A percentile compares a stretch with the other conserved stretches of the same genome.
Conservation (phyloP, 2,888 invertebrate genomes). For the Tromatobia lineatoria region DNA sequence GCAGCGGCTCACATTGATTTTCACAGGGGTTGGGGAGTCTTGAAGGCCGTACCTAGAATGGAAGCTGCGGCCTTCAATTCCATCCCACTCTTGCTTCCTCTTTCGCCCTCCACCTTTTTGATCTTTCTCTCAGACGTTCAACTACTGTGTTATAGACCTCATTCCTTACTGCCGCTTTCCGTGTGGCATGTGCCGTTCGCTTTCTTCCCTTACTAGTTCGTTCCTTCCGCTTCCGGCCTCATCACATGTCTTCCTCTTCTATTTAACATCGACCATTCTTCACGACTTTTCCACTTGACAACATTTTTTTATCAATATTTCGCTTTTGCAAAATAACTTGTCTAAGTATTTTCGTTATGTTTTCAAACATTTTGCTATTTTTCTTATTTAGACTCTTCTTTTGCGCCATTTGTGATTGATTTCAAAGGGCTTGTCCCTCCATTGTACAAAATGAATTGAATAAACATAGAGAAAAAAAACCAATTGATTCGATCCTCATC, state of each 20-base stretch:
- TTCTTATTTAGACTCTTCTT: too few relatives aligned
- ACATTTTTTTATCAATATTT: background rate
- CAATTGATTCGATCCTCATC: too few relatives aligned
- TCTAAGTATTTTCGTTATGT: background rate
- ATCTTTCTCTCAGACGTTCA: slow-evolving; percentile 47
- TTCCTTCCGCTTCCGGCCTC: slow-evolving; percentile 62
- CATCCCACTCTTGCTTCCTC: slow-evolving; percentile 71
- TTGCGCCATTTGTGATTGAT: too few relatives aligned
- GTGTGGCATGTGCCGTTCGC: slow-evolving; percentile 14
- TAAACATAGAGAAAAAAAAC: too few relatives aligned
- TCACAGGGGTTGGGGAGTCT: slow-evolving; percentile 76
- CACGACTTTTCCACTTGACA: background rate
- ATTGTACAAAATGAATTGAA: too few relatives aligned
- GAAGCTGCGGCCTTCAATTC: slow-evolving; percentile 76
- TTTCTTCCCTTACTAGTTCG: slow-evolving; percentile 50
- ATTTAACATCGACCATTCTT: slow-evolving; percentile 14
- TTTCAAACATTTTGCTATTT: background rate
- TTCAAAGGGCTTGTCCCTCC: too few relatives aligned
- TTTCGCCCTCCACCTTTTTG: slow-evolving; percentile 58
- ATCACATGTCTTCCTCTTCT: slow-evolving; percentile 31
- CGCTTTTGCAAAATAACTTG: background rate
- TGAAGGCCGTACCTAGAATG: slow-evolving; percentile 76
- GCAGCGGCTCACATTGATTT: slow-evolving; percentile 80
- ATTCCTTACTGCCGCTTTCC: background rate
- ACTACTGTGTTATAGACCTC: slow-evolving; percentile 18